Percentiles rank a stretch among this genome's conserved stretches.
These are phyloP conservation scores for Mythimna pallens DNA, from an alignment of 2,888 invertebrate genomes.

Conservation along the genomic window DNA sequence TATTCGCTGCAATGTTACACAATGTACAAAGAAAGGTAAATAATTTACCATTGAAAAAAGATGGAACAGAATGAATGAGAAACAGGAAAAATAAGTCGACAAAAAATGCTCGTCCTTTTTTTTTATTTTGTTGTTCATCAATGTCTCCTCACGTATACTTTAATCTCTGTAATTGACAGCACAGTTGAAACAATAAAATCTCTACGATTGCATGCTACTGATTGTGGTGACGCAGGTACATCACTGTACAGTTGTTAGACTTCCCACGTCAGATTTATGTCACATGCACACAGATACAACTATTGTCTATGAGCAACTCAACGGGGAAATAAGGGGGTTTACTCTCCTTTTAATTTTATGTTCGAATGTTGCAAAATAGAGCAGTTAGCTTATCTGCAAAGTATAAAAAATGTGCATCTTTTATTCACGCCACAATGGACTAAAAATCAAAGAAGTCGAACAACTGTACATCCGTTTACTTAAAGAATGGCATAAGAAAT, in stretches of 20 bases:
- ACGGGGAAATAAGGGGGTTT: neutral
- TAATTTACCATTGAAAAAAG: neutral
- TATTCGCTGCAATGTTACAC: neutral
- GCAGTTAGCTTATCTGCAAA: neutral
- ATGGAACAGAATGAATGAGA: conserved; percentile 21
- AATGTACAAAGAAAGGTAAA: conserved; percentile 20
- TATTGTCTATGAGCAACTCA: neutral
- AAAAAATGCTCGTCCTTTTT: conserved; percentile 28
- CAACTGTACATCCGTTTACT: conserved; percentile 13
- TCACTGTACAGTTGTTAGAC: conserved; percentile 31
- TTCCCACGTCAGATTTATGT: conserved; percentile 4
- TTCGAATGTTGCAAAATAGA: neutral
- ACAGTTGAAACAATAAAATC: conserved; percentile 53
- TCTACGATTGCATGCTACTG: conserved; percentile 49
- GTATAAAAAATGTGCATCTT: neutral
- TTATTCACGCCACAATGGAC: neutral
- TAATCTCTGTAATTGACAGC: conserved; percentile 49
- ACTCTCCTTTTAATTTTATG: neutral
- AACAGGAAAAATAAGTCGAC: conserved; percentile 22
- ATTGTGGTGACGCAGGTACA: conserved; percentile 50
- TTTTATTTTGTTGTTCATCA: conserved; percentile 17
- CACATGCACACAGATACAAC: conserved; percentile 14
- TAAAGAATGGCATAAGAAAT: conserved; percentile 13
- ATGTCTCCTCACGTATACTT: conserved; percentile 28
- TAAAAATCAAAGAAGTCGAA: conserved; percentile 14